These are phyloP conservation scores for Pseudopleuronectes americanus DNA, from an alignment of 2,797 vertebrate species.

Conservation along the genomic window DNA sequence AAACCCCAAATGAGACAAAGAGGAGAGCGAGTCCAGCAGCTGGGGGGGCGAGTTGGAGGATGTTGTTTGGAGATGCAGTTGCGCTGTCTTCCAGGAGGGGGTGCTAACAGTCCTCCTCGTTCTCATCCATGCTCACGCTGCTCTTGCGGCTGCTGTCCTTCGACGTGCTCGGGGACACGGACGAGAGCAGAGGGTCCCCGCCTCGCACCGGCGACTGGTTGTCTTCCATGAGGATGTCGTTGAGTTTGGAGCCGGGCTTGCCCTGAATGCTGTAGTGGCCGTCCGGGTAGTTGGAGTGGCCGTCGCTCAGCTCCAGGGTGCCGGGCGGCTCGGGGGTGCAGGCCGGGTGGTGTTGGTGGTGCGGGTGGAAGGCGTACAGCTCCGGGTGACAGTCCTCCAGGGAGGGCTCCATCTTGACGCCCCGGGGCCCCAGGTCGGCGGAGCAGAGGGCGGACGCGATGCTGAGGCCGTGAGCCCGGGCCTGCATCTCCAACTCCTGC, in stretches of 20 bases:
- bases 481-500: constrained; percentile 97
- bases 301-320: constrained; percentile 87
- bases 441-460: constrained; percentile 90
- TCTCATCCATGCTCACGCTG: constrained; percentile 96
- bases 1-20: constrained; percentile 29
- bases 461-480: constrained; percentile 93
- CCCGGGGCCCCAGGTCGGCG: constrained; percentile 84
- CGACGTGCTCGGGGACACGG: constrained; percentile 89
- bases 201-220: constrained; percentile 89
- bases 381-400: constrained; percentile 91
- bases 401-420: constrained; percentile 90
- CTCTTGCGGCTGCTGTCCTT: constrained; percentile 93
- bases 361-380: constrained; percentile 76
- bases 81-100: constrained; percentile 55
- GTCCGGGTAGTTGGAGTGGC: constrained; percentile 86
- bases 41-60: constrained; percentile 40
- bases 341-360: constrained; percentile 82
- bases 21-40: constrained; percentile 46
- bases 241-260: constrained; percentile 89
- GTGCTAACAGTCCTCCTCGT: constrained; percentile 92
- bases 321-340: constrained; percentile 84
- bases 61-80: constrained; percentile 41
- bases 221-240: constrained; percentile 96
- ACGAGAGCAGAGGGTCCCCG: constrained; percentile 90
- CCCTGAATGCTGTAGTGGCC: constrained; percentile 80